Conservation (phyloP, 2,113 vertebrate species). For the Myotis yumanensis region DNA sequence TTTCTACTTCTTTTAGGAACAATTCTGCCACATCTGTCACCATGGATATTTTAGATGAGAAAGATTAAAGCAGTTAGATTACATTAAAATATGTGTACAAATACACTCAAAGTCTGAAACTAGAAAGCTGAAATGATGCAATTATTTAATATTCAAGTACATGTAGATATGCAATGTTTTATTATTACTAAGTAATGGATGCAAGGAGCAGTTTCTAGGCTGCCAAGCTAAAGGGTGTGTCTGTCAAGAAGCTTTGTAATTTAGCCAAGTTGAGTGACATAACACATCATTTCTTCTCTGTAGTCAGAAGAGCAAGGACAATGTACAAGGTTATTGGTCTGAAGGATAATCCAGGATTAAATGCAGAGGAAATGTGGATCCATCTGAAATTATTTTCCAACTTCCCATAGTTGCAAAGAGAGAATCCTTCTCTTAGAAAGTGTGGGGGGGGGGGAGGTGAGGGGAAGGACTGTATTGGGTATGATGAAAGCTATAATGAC, state of each 20-base stretch:
- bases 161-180: slow-evolving; percentile 59
- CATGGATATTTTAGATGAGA: slow-evolving; percentile 77
- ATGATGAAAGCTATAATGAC: slow-evolving; percentile 1
- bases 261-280: slow-evolving; percentile 47
- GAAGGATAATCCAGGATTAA: slow-evolving; percentile 48
- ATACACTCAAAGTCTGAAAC: slow-evolving; percentile 60
- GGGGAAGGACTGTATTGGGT: not conserved
- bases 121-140: slow-evolving; percentile 37
- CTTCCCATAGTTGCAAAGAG: not conserved
- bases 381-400: slow-evolving; percentile 40
- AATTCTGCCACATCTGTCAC: slow-evolving; percentile 71
- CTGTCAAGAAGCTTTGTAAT: not conserved
- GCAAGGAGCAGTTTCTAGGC: slow-evolving; percentile 49
- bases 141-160: slow-evolving; percentile 69
- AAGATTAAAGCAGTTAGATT: slow-evolving; percentile 74
- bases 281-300: slow-evolving; percentile 49
- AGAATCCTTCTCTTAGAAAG: slow-evolving; percentile 27
- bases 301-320: slow-evolving; percentile 50
- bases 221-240: not conserved
- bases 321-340: slow-evolving; percentile 11
- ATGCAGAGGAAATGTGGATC: slow-evolving; percentile 8
- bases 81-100: slow-evolving; percentile 71
- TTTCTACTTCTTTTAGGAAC: slow-evolving; percentile 74
- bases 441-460: not conserved
- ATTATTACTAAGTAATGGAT: slow-evolving; percentile 55